These are phyloP conservation scores for Leptinotarsa haldemani DNA, from an alignment of 2,888 invertebrate species.

Conservation along the genomic window DNA sequence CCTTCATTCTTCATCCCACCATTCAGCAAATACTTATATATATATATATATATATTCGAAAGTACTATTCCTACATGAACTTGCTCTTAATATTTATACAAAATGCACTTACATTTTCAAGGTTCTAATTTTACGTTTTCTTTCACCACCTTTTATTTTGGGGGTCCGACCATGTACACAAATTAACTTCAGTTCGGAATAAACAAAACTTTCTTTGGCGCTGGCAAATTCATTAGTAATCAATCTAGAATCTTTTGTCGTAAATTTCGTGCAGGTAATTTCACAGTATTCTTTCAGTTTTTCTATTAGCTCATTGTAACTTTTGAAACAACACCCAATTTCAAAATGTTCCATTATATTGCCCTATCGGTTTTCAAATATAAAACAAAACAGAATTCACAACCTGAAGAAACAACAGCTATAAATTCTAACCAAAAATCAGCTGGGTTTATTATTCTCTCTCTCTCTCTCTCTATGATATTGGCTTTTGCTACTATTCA, in stretches of 20 bases:
- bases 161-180: constrained; percentile 46
- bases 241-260: constrained; percentile 48
- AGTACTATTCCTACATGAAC: background rate
- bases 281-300: constrained; percentile 43
- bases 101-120: constrained; percentile 34
- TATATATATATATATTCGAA: no score
- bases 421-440: background rate
- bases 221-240: constrained; percentile 42
- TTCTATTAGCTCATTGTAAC: constrained; percentile 45
- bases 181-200: constrained; percentile 48
- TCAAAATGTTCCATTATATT: constrained; percentile 42
- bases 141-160: constrained; percentile 41
- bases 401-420: background rate
- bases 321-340: constrained; percentile 47
- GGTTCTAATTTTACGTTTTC: constrained; percentile 36
- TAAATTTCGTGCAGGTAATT: constrained; percentile 46
- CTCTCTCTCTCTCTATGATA: no score
- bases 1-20: background rate
- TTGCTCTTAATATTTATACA: background rate
- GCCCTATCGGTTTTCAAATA: background rate
- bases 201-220: constrained; percentile 44
- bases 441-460: no score
- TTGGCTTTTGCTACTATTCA: no score
- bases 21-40: no score
- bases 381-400: background rate